Percentiles rank a stretch among this genome's conserved stretches.
phyloP scores from a whole-genome alignment of 2,797 vertebrate genomes.

The Leuciscus waleckii region DNA sequence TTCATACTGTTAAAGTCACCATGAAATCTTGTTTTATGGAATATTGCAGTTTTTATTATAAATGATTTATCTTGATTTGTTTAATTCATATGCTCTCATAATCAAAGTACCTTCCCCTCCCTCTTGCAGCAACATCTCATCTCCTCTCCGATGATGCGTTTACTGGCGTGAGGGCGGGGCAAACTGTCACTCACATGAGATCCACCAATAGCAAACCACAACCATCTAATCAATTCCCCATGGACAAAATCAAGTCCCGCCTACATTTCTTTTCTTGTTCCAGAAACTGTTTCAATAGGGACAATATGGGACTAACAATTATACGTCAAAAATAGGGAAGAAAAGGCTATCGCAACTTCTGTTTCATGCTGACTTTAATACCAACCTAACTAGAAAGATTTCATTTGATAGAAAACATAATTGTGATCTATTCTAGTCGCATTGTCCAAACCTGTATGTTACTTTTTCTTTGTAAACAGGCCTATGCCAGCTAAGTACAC shows the following conservation, averaged over 20 bases:
- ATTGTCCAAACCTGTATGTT: neutral
- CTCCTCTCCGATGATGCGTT: neutral
- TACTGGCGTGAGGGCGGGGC: neutral
- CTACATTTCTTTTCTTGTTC: neutral
- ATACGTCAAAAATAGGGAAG: neutral
- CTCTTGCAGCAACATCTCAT: neutral
- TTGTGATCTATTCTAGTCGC: neutral
- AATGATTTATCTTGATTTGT: neutral
- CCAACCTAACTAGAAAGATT: no score
- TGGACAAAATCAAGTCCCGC: neutral
- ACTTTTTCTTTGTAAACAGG: conserved; percentile 39
- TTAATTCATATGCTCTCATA: neutral
- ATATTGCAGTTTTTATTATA: neutral
- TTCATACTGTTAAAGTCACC: neutral
- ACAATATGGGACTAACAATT: neutral
- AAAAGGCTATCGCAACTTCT: neutral
- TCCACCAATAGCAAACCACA: neutral
- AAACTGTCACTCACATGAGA: neutral
- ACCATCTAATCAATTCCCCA: neutral
- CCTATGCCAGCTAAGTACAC: conserved; percentile 1
- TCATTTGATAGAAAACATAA: neutral
- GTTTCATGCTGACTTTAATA: neutral
- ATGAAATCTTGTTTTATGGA: neutral
- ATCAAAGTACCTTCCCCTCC: neutral
- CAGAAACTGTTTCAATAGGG: neutral